Percentiles rank a stretch among this genome's conserved stretches.
Conservation (phyloP, 2,888 invertebrate genomes). For the Amiota communis region DNA sequence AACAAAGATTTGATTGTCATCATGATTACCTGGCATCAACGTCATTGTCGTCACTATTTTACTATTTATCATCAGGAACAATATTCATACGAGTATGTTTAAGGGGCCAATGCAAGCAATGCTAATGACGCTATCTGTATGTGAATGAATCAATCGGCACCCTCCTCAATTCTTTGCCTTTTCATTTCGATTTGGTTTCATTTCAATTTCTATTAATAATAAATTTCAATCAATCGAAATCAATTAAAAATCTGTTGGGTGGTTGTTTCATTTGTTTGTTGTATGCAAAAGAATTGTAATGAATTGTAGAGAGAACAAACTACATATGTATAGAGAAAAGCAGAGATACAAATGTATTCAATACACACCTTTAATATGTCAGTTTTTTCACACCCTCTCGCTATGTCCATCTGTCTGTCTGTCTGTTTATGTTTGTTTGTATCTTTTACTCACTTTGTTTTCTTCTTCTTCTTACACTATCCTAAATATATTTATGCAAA, state of each 20-base stretch:
- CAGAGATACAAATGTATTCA: not conserved
- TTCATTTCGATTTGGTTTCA: not conserved
- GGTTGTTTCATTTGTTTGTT: slow-evolving; percentile 21
- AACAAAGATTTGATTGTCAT: too few species aligned
- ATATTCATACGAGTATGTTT: too few species aligned
- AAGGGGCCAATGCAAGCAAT: not conserved
- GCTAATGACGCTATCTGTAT: not conserved
- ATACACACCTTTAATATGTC: not conserved
- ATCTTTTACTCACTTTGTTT: not conserved
- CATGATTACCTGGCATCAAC: not conserved
- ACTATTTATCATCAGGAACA: not conserved
- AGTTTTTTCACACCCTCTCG: too few species aligned
- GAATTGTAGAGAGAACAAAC: not conserved
- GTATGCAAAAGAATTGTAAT: slow-evolving; percentile 20
- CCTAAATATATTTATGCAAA: slow-evolving; percentile 18
- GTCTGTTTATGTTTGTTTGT: not conserved
- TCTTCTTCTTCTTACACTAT: not conserved
- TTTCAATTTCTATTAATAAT: slow-evolving; percentile 26
- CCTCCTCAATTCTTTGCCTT: not conserved
- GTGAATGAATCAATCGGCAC: not conserved
- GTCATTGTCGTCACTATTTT: not conserved
- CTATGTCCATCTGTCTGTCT: too few species aligned
- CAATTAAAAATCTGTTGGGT: slow-evolving; percentile 10
- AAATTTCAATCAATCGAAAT: slow-evolving; percentile 26
- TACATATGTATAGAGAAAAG: too few species aligned